Base-by-base conservation (phyloP, 2,888 invertebrate genomes). In the Macrophya alboannulata region DNA sequence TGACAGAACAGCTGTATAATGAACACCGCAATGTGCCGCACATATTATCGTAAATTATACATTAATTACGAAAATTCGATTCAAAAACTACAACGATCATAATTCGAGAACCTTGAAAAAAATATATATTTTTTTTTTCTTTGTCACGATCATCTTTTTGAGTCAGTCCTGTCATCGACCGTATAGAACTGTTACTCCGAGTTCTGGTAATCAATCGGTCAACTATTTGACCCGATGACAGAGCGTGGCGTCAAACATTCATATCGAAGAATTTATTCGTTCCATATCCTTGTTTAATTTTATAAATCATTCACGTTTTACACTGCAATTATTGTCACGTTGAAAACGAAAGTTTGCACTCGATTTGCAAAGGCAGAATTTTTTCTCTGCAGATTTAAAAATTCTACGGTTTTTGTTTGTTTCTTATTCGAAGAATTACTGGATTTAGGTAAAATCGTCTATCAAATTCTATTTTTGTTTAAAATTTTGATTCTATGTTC, bases 121-220 rank as follows among this genome's bases (percentile, higher is more conserved):
- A 31, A 31, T 31, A 31, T 31, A 31, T 31, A 1, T 31, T 31
- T 3, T n/a, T n/a, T n/a, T n/a, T n/a, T n/a, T n/a, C n/a, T n/a
- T 55, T n/a, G n/a, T n/a, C 55, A 55, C 55, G 8, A 15, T 8
- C n/a, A 6, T 55, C 6, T 55, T 62, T 12, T 62, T 4, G 10
- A 31, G 62, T 25, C 62, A 62, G n/a, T 51, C 55, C 55, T 55
- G 62, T 62, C 62, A 62, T 62, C 62, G 62, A 62, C 12, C 62
- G 25, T 25, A 21, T 62, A 62, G 25, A 12, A 62, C 25, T 62
- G 21, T 12, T 9, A 21, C 55, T n/a, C n/a, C n/a, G 62, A 62
- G 62, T 10, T 9, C 25, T 12, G 62, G 62, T 62, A 62, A 62
- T 62, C 25, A 62, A 62, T 62, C 62, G 25, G 62, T 62, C 62